phyloP scores from a whole-genome alignment of 2,113 vertebrate genomes.

The Cranoglanis bouderius region DNA sequence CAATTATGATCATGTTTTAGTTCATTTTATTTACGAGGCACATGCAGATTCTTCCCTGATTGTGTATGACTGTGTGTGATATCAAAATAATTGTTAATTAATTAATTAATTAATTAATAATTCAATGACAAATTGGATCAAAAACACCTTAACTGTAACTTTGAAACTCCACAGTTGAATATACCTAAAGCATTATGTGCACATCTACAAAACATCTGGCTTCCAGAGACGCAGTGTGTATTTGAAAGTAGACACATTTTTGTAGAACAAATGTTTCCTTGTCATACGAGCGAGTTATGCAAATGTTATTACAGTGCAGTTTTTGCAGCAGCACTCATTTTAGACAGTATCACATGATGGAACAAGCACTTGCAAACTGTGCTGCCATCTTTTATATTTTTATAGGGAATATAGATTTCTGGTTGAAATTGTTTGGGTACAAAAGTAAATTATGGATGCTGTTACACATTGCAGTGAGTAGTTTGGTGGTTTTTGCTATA shows the following conservation, averaged over 20 bases:
- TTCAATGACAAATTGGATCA: no score
- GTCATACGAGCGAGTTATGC: neutral
- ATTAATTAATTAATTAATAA: no score
- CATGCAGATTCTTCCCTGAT: neutral
- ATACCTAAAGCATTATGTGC: neutral
- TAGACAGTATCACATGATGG: neutral
- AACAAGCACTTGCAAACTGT: neutral
- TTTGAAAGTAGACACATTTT: neutral
- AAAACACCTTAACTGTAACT: neutral
- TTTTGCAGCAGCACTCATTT: neutral
- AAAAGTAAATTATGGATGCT: constrained; percentile 9
- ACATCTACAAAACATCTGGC: neutral
- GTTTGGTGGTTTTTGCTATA: neutral
- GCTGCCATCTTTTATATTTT: constrained; percentile 5
- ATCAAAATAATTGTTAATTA: neutral
- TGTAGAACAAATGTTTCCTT: neutral
- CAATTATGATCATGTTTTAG: neutral
- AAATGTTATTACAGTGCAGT: constrained; percentile 3
- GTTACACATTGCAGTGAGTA: constrained; percentile 6
- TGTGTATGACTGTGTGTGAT: neutral
- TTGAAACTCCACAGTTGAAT: neutral
- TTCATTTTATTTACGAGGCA: neutral
- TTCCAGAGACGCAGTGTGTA: neutral
- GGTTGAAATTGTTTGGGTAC: neutral
- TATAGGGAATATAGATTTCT: neutral